These are phyloP conservation scores for Edolisoma coerulescens DNA, from an alignment of 2,113 vertebrate species.

Conservation along the genomic window DNA sequence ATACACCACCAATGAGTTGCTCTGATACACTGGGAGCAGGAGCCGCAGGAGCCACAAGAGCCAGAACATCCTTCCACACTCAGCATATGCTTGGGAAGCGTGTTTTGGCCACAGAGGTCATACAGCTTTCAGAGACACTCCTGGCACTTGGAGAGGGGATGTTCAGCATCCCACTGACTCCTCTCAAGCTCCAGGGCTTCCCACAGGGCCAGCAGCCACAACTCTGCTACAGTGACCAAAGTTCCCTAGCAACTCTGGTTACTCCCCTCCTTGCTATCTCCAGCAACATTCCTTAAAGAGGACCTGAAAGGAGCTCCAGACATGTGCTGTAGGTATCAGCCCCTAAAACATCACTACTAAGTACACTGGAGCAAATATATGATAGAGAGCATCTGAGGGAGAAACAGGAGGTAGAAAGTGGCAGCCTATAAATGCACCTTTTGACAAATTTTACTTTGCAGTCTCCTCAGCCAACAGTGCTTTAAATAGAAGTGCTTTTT, in stretches of 20 bases:
- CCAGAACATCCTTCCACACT: not conserved
- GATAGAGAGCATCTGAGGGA: not conserved
- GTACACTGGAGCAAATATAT: not conserved
- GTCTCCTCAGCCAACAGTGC: not conserved
- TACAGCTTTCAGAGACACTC: not conserved
- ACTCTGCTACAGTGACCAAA: not conserved
- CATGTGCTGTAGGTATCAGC: not conserved
- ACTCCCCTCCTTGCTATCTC: not conserved
- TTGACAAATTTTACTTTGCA: not conserved
- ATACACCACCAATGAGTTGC: not conserved
- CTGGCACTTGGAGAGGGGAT: not conserved
- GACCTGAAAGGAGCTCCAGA: not conserved
- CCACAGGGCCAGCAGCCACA: not conserved
- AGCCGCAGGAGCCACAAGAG: not conserved
- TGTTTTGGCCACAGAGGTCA: not conserved
- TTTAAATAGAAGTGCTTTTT: no score
- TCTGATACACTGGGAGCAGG: not conserved
- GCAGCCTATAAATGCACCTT: not conserved
- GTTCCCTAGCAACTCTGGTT: not conserved
- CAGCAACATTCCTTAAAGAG: not conserved
- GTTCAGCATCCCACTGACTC: fast-evolving
- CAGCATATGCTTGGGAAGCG: not conserved
- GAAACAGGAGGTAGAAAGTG: not conserved
- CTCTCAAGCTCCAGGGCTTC: not conserved
- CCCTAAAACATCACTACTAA: not conserved